phyloP scores from a whole-genome alignment of 2,113 vertebrate species.

The Rhombomys opimus region DNA sequence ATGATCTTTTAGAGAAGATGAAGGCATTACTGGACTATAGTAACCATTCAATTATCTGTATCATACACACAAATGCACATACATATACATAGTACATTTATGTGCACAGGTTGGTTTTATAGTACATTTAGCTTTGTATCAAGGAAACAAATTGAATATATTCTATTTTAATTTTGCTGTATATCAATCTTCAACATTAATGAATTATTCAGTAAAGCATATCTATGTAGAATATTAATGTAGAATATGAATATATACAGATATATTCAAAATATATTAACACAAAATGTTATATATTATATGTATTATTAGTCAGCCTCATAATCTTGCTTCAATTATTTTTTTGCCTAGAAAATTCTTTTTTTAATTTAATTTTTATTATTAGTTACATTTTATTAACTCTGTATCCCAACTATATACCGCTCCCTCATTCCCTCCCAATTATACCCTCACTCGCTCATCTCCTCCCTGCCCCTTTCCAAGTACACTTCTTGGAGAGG shows the following conservation, averaged over 20 bases:
- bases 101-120: not conserved
- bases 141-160: not conserved
- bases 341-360: too few relatives aligned
- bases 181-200: not conserved
- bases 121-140: not conserved
- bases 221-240: not conserved
- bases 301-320: not conserved
- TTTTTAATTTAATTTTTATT: too few relatives aligned
- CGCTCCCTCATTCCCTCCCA: too few relatives aligned
- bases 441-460: too few relatives aligned
- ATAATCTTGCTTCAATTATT: not conserved
- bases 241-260: not conserved
- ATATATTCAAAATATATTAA: not conserved
- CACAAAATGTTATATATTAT: not conserved
- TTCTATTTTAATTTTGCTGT: not conserved
- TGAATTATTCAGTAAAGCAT: not conserved
- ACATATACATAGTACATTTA: not conserved
- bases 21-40: not conserved
- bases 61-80: not conserved
- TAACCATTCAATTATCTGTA: not conserved
- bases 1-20: not conserved
- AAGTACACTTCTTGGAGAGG: too few relatives aligned
- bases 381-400: too few relatives aligned
- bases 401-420: too few relatives aligned
- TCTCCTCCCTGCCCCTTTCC: too few relatives aligned